A percentile compares a stretch with the other conserved stretches of the same genome.
Evolutionary conservation across 1,140 invertebrate species (phyloP).

Genomic region (Onthophagus taurus): DNA sequence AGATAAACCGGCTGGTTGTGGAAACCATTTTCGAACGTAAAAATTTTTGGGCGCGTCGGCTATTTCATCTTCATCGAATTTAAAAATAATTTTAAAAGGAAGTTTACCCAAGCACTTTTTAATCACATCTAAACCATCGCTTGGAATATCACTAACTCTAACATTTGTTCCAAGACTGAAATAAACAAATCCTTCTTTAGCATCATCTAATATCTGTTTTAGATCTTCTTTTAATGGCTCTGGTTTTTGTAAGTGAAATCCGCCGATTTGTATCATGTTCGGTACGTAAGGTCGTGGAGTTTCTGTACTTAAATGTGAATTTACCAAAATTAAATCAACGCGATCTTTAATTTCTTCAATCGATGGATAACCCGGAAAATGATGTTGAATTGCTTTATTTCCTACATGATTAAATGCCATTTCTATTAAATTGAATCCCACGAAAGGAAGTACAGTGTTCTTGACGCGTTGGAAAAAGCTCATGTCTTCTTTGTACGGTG

Average conservation of each 20-base stretch:
- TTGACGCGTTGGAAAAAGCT: slow-evolving; percentile 9
- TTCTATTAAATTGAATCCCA: too few relatives aligned
- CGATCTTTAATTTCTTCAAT: slow-evolving; percentile 39
- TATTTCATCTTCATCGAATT: not conserved
- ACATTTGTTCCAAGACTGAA: slow-evolving; percentile 6
- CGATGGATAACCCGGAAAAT: slow-evolving; percentile 37
- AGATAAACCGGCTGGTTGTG: slow-evolving; percentile 25
- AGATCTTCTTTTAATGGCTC: slow-evolving; percentile 26
- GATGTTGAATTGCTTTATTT: not conserved
- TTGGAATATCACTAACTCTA: not conserved
- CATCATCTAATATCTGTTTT: not conserved
- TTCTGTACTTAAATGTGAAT: slow-evolving; percentile 35
- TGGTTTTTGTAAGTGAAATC: slow-evolving; percentile 26
- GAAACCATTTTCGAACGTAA: slow-evolving; percentile 12
- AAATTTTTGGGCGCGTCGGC: slow-evolving; percentile 12
- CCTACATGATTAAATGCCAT: too few relatives aligned
- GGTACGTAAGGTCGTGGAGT: slow-evolving; percentile 27
- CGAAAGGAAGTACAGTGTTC: slow-evolving; percentile 3
- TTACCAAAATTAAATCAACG: slow-evolving; percentile 27
- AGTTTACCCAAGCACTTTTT: not conserved
- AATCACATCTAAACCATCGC: not conserved
- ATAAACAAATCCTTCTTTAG: slow-evolving; percentile 4
- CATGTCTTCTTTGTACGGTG: slow-evolving; percentile 8
- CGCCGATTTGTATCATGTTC: slow-evolving; percentile 36
- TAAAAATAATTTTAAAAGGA: not conserved